Conservation (phyloP, 37 sponge, comb jelly and placozoan genomes). For the Lycopodina hypogea region DNA sequence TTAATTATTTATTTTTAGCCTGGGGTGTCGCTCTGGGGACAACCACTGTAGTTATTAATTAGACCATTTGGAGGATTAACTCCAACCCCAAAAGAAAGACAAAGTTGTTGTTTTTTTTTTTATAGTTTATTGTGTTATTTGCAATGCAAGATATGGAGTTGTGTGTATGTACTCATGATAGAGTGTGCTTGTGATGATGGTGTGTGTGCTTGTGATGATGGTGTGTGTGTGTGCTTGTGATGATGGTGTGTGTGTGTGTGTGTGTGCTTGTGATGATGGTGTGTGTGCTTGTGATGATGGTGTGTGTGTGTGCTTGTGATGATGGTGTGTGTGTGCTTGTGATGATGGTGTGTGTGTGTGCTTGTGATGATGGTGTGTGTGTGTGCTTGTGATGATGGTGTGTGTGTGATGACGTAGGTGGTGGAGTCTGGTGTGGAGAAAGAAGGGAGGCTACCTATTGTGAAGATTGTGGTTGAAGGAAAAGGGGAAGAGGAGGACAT, state of each 20-base stretch:
- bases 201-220: not conserved
- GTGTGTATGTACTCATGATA: too few species aligned
- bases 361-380: not conserved
- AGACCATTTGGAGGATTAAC: too few species aligned
- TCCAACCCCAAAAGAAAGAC: too few species aligned
- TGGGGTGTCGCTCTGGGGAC: too few species aligned
- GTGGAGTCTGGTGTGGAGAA: not conserved
- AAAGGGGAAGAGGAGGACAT: not conserved
- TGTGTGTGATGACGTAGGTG: not conserved
- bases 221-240: slow-evolving; percentile 14
- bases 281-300: not conserved
- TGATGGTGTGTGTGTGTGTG: slow-evolving; percentile 12
- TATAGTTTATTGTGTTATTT: too few species aligned
- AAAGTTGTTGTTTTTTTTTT: too few species aligned
- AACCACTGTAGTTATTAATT: too few species aligned
- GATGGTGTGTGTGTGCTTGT: not conserved
- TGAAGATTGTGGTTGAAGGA: not conserved
- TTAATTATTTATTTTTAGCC: too few species aligned
- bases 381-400: too few species aligned
- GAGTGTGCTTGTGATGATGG: too few species aligned
- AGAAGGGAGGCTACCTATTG: not conserved
- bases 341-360: slow-evolving; percentile 1
- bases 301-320: not conserved
- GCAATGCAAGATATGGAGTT: too few species aligned
- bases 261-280: not conserved